Evolutionary conservation across 2,888 invertebrate genomes (phyloP).

Genomic region (Xestia xanthographa): DNA sequence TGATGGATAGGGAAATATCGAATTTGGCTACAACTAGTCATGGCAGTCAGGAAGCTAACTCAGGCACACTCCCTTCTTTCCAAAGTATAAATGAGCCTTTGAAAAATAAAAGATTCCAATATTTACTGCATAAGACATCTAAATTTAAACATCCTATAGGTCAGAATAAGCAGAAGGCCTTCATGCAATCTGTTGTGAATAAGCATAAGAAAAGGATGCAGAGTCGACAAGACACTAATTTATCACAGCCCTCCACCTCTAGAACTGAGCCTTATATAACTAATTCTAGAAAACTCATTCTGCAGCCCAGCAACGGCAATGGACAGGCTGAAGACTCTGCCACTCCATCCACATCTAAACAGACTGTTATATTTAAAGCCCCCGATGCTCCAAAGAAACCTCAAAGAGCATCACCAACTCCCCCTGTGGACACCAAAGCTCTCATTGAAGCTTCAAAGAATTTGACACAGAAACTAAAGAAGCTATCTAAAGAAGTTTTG

Average conservation of each 20-base stretch:
- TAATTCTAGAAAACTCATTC: constrained; percentile 81
- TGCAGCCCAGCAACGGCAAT: constrained; percentile 81
- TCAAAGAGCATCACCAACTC: constrained; percentile 80
- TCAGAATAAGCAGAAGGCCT: constrained; percentile 88
- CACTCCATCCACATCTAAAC: constrained; percentile 85
- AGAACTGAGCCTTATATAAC: constrained; percentile 83
- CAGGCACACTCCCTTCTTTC: constrained; percentile 85
- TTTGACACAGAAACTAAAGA: constrained; percentile 97
- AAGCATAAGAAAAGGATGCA: constrained; percentile 89
- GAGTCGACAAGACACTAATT: constrained; percentile 78
- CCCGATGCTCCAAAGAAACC: constrained; percentile 84
- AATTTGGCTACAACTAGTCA: constrained; percentile 88
- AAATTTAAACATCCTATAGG: constrained; percentile 89
- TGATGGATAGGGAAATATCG: constrained; percentile 89
- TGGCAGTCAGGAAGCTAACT: constrained; percentile 82
- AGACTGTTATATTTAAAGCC: constrained; percentile 78
- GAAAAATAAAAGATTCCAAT: constrained; percentile 89
- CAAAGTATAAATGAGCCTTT: constrained; percentile 87
- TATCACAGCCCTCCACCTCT: constrained; percentile 86
- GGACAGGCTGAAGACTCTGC: constrained; percentile 79
- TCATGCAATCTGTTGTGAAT: constrained; percentile 89
- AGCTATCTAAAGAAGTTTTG: constrained; percentile 96
- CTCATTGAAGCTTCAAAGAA: constrained; percentile 97
- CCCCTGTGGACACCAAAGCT: constrained; percentile 92
- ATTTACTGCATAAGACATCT: constrained; percentile 88